These are phyloP conservation scores for Melanotaenia pygmaea DNA, from an alignment of 2,797 vertebrate genomes.

Conservation along the genomic window DNA sequence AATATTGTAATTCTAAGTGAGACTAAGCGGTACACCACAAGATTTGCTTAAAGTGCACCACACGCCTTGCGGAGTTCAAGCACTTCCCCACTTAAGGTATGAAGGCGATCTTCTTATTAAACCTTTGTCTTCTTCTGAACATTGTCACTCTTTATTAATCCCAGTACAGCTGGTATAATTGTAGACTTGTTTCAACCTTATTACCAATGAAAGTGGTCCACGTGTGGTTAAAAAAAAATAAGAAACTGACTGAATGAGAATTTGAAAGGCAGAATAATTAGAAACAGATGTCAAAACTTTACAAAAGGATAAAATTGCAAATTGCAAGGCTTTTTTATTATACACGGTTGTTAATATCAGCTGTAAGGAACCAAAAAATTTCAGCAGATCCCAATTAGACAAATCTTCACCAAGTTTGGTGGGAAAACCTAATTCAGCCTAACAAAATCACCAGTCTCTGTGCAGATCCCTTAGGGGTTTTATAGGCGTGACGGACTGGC, in stretches of 20 bases:
- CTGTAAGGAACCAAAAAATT: background rate
- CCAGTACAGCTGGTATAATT: slow-evolving; percentile 10
- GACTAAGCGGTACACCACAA: slow-evolving; percentile 52
- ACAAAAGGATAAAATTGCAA: background rate
- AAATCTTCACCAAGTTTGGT: slow-evolving; percentile 16
- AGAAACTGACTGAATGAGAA: slow-evolving; percentile 5
- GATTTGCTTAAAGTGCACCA: slow-evolving; percentile 49
- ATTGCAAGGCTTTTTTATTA: background rate
- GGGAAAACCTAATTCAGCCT: slow-evolving; percentile 25
- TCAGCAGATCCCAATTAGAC: slow-evolving; percentile 16
- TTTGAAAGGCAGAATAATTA: background rate
- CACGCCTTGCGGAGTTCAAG: slow-evolving; percentile 57
- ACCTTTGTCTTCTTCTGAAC: slow-evolving; percentile 34
- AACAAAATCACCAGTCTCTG: slow-evolving; percentile 37
- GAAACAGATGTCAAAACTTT: background rate
- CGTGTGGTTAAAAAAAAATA: slow-evolving; percentile 22
- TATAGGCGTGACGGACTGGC: slow-evolving; percentile 29
- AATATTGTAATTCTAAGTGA: slow-evolving; percentile 68
- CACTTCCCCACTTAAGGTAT: slow-evolving; percentile 46
- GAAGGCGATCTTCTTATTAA: slow-evolving; percentile 54
- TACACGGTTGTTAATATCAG: background rate
- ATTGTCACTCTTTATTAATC: slow-evolving; percentile 43
- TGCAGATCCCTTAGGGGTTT: slow-evolving; percentile 28
- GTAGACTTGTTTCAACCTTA: slow-evolving; percentile 13
- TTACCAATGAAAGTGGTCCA: background rate